phyloP scores from a whole-genome alignment of 1,140 invertebrate species.

The Neoseiulus cucumeris region DNA sequence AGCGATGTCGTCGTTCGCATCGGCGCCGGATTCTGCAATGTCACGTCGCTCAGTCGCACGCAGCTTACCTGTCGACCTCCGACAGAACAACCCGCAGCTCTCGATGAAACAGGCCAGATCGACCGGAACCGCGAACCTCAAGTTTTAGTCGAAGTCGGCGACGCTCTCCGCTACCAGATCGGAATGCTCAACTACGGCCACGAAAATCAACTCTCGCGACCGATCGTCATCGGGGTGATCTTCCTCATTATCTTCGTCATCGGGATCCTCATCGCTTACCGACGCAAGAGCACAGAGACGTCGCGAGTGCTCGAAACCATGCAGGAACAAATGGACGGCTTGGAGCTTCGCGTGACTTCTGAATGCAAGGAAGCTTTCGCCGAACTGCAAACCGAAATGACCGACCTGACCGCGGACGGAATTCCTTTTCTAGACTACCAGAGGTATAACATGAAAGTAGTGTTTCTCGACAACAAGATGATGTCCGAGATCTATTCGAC shows the following conservation, averaged over 20 bases:
- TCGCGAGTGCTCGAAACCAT: conserved; percentile 90
- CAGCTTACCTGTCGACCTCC: conserved; percentile 80
- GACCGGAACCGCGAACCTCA: conserved; percentile 42
- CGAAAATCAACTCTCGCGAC: conserved; percentile 51
- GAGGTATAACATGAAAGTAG: conserved; percentile 91
- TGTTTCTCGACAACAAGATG: conserved; percentile 98
- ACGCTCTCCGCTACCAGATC: conserved; percentile 57
- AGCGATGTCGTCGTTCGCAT: conserved; percentile 72
- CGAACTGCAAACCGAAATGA: conserved; percentile 98
- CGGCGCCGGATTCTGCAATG: conserved; percentile 70
- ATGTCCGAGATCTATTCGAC: conserved; percentile 98
- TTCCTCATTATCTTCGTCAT: conserved; percentile 47
- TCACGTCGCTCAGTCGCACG: conserved; percentile 65
- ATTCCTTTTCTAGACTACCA: conserved; percentile 95
- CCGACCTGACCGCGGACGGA: conserved; percentile 75
- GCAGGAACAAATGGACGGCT: conserved; percentile 98
- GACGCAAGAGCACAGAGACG: conserved; percentile 85
- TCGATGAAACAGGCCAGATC: conserved; percentile 35
- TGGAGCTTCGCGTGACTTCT: conserved; percentile 86
- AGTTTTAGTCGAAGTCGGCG: conserved; percentile 47
- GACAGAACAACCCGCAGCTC: conserved; percentile 40
- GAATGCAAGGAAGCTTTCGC: conserved; percentile 93
- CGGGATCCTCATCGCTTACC: conserved; percentile 70
- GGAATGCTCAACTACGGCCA: conserved; percentile 71
- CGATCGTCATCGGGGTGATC: conserved; percentile 58